Evolutionary conservation across 2,113 vertebrate genomes (phyloP).

Genomic region (Thinocorus orbignyianus): DNA sequence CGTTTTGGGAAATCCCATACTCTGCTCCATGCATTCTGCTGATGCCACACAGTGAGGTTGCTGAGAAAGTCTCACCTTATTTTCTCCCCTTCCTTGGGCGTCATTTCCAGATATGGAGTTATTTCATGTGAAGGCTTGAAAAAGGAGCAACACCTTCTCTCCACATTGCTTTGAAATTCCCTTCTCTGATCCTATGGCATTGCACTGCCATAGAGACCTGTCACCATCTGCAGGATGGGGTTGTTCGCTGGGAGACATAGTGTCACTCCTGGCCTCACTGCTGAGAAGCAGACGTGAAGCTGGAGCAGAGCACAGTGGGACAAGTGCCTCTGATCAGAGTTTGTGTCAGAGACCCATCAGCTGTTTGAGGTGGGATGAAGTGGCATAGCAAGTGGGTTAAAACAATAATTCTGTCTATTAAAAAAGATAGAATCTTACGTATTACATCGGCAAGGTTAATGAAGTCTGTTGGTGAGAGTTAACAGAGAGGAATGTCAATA

Average conservation of each 20-base stretch:
- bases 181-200: neutral
- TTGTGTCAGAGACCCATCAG: neutral
- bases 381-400: neutral
- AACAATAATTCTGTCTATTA: neutral
- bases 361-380: neutral
- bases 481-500: neutral
- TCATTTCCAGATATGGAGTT: neutral
- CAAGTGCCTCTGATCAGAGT: neutral
- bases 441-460: neutral
- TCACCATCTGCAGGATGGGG: too few relatives aligned
- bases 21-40: neutral
- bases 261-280: rapidly evolving
- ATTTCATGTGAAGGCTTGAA: neutral
- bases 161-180: neutral
- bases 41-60: neutral
- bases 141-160: neutral
- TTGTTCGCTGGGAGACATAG: neutral
- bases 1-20: neutral
- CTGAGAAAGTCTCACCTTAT: neutral
- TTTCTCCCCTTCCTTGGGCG: neutral
- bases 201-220: rapidly evolving
- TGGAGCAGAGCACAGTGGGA: neutral
- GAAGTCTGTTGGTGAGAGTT: neutral
- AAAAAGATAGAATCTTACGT: neutral
- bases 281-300: neutral